Evolutionary conservation across 2,797 vertebrate species (phyloP), one percentile per base, ranked within the genome.

Genomic region (Knipowitschia caucasica): DNA sequence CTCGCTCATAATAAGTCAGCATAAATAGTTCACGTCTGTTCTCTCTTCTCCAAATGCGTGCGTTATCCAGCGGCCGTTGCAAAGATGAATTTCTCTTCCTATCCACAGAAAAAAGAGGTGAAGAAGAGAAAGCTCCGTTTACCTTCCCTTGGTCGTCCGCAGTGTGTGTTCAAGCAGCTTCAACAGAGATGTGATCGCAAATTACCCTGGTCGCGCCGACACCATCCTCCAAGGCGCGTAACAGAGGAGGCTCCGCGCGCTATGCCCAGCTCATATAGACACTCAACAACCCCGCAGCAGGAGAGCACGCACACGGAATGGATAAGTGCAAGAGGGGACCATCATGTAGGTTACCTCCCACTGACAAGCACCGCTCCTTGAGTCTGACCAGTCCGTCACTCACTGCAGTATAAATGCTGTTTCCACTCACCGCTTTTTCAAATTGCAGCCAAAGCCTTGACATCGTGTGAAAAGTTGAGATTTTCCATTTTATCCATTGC

Each of bases 401-500:
- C 73, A 68, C 74, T 71, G 78, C 71, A 53, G 61, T 74, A 72
- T 59, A 7, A 34, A 26, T 20, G 30, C 47, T 23, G 53, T 40
- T 67, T 62, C 56, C 67, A 66, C 54, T 36, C 58, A 43, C 24
- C 64, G 72, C 70, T 69, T 18, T n/a, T 49, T 23, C 30, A 49
- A 33, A 18, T 49, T 49, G 18, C 10, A 9, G 21, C 30, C 30
- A 49, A 49, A 49, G 29, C 18, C 18, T 20, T 30, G 23, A 20
- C 30, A 49, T 49, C 46, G 24, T 6, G 7, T 4, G 20, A 21
- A 49, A 20, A 91, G 90, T 89, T 89, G 81, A 86, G 87, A 90
- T 92, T 90, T 89, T 88, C 88, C 29, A 87, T 84, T 84, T 75
- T 83, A 88, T 86, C 85, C 88, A 92, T 92, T 92, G 91, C 91